Conservation (phyloP, 2,113 vertebrate species). For the Tyto alba region DNA sequence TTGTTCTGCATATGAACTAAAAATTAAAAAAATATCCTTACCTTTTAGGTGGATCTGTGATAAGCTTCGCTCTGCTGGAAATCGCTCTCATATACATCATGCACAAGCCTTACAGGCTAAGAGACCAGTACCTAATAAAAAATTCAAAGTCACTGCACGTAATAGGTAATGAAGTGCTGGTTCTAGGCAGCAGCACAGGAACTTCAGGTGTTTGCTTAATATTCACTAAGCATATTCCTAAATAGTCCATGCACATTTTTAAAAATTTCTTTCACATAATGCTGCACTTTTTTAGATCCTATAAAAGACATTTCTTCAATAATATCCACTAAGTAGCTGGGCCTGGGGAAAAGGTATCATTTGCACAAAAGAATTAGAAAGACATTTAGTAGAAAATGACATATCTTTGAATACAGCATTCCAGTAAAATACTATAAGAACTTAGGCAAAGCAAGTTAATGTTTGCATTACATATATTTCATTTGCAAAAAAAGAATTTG, state of each 20-base stretch:
- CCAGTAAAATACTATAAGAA: constrained; percentile 1
- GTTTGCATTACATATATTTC: constrained; percentile 18
- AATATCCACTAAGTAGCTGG: constrained; percentile 59
- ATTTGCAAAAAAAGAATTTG: neutral
- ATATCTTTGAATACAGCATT: constrained; percentile 3
- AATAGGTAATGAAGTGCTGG: constrained; percentile 66
- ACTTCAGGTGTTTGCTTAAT: constrained; percentile 67
- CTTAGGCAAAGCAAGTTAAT: neutral
- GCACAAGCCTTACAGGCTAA: constrained; percentile 58
- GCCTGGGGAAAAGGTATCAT: constrained; percentile 32
- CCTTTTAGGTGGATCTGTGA: constrained; percentile 58
- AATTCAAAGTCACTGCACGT: constrained; percentile 56
- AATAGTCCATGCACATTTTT: constrained; percentile 51
- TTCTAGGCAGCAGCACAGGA: constrained; percentile 50
- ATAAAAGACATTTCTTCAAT: constrained; percentile 64
- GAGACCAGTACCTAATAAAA: constrained; percentile 58
- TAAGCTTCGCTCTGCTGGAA: constrained; percentile 53
- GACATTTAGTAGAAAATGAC: constrained; percentile 54
- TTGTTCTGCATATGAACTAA: constrained; percentile 38
- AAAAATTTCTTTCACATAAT: constrained; percentile 36
- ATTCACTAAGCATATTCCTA: constrained; percentile 54
- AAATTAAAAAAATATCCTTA: constrained; percentile 43
- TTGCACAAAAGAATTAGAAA: constrained; percentile 53
- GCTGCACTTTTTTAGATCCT: constrained; percentile 31
- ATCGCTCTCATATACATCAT: constrained; percentile 25